Conservation (phyloP, 2,113 vertebrate genomes). For the Silurus meridionalis region DNA sequence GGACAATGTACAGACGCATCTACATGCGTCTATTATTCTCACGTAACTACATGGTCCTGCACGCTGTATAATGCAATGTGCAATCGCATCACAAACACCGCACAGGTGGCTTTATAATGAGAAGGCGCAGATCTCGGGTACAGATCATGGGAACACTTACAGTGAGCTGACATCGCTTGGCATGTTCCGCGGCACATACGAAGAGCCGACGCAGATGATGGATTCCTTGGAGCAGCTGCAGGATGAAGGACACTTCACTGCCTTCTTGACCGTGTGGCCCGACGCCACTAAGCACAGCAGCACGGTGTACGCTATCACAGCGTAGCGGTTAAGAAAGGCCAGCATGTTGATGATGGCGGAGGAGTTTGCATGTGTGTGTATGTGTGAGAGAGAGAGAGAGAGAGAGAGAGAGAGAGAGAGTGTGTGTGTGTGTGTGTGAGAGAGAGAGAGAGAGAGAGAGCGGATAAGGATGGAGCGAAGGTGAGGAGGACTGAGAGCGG, state of each 20-base stretch:
- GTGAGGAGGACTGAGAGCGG: slow-evolving; percentile 56
- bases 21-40: not conserved
- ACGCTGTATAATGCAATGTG: not conserved
- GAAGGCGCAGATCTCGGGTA: not conserved
- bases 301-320: slow-evolving; percentile 55
- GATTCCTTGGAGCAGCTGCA: slow-evolving; percentile 95
- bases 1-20: not conserved
- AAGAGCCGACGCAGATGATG: slow-evolving; percentile 91
- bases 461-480: slow-evolving; percentile 48
- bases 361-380: slow-evolving; percentile 67
- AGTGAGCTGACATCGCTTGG: slow-evolving; percentile 88
- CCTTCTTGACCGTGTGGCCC: slow-evolving; percentile 68
- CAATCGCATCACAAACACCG: not conserved
- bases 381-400: not conserved
- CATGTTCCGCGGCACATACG: slow-evolving; percentile 77
- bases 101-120: not conserved
- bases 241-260: slow-evolving; percentile 78
- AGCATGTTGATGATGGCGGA: slow-evolving; percentile 69
- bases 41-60: not conserved
- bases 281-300: slow-evolving; percentile 58
- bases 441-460: not conserved
- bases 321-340: slow-evolving; percentile 61
- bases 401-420: not conserved
- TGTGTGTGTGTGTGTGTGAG: too few relatives aligned
- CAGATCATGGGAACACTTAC: slow-evolving; percentile 72